Conservation (phyloP, 2,113 vertebrate species). For the Psophia crepitans region DNA sequence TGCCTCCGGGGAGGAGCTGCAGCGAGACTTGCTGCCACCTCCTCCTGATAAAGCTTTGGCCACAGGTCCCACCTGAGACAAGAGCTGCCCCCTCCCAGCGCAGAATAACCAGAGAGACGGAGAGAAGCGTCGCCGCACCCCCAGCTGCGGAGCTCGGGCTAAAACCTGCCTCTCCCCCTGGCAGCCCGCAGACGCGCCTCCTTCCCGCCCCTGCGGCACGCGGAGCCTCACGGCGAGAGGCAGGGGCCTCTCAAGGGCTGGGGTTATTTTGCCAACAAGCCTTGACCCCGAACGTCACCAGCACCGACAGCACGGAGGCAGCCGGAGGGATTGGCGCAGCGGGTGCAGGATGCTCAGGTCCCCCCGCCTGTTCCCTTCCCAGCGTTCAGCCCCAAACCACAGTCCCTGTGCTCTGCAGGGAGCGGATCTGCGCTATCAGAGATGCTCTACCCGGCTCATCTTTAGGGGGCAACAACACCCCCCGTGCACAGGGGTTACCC, state of each 20-base stretch:
- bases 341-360: background rate
- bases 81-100: background rate
- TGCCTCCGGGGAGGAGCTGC: background rate
- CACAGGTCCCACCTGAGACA: background rate
- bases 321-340: rapidly evolving
- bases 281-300: background rate
- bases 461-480: background rate
- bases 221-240: rapidly evolving
- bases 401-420: background rate
- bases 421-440: rapidly evolving
- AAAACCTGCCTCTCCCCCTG: background rate
- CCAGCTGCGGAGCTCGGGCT: background rate
- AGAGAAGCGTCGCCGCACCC: background rate
- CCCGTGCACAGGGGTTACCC: background rate
- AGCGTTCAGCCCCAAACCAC: rapidly evolving
- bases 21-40: background rate
- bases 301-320: background rate
- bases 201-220: too few species aligned
- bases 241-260: rapidly evolving
- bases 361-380: rapidly evolving
- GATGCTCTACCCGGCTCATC: background rate
- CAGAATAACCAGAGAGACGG: background rate
- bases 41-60: background rate
- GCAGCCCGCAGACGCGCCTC: rapidly evolving
- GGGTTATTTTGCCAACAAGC: rapidly evolving